Evolutionary conservation across 2,888 invertebrate species (phyloP).

Genomic region (Pteria penguin): DNA sequence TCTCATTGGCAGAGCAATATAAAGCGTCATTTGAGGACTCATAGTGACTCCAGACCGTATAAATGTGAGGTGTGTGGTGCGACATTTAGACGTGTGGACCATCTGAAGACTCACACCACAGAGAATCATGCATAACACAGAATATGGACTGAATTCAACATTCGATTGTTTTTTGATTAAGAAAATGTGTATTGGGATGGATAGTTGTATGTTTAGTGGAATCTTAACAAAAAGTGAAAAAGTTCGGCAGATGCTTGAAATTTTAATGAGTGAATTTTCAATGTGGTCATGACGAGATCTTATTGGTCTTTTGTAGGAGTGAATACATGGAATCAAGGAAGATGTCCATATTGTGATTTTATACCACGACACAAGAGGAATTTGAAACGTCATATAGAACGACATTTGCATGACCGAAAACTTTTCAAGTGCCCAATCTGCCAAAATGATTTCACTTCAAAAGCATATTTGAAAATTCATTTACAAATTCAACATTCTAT

Average conservation of each 20-base stretch:
- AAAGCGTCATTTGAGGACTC: slow-evolving; percentile 17
- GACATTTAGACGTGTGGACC: slow-evolving; percentile 11
- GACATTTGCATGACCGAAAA: background rate
- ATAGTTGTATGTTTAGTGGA: no score
- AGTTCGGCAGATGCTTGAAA: no score
- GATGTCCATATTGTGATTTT: background rate
- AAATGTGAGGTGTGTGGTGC: slow-evolving; percentile 12
- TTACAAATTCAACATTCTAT: background rate
- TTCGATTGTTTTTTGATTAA: no score
- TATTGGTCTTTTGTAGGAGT: no score
- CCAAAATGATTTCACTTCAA: background rate
- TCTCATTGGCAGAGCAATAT: slow-evolving; percentile 9
- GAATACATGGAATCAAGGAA: no score
- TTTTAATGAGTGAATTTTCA: no score
- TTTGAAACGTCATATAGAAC: background rate
- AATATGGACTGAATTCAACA: no score
- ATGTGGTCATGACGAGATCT: no score
- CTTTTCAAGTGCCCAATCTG: background rate
- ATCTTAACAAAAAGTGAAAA: no score
- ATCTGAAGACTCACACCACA: no score
- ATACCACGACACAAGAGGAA: background rate
- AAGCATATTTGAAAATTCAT: background rate
- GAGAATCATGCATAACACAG: no score
- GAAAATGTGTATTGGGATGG: no score
- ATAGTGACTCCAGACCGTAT: slow-evolving; percentile 18